Conservation (phyloP, 2,888 invertebrate species). For the Leucophenga montana region DNA sequence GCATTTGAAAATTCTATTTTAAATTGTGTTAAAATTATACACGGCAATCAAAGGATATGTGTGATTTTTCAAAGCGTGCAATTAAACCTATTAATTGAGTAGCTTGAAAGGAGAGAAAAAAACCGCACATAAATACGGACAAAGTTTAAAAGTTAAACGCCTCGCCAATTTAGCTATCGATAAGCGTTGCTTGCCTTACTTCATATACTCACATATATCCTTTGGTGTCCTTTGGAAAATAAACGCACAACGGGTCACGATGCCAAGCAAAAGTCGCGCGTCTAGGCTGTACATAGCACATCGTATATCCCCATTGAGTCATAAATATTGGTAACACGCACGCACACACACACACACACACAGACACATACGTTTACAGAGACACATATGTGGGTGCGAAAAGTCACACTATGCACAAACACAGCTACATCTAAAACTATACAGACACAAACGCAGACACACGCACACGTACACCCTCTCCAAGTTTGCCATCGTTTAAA, state of each 20-base stretch:
- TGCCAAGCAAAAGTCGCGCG: slow-evolving; percentile 16
- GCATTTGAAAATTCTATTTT: neutral
- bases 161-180: slow-evolving; percentile 56
- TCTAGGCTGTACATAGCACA: slow-evolving; percentile 23
- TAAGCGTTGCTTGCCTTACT: neutral
- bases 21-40: neutral
- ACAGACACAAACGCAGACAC: slow-evolving; percentile 18
- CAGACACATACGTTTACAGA: neutral
- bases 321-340: slow-evolving; percentile 64
- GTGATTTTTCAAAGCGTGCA: neutral
- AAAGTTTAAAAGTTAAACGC: slow-evolving; percentile 59
- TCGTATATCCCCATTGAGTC: slow-evolving; percentile 57
- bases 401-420: slow-evolving; percentile 53
- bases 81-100: neutral
- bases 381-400: slow-evolving; percentile 51
- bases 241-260: neutral
- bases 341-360: slow-evolving; percentile 23
- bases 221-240: slow-evolving; percentile 39
- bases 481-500: slow-evolving; percentile 48
- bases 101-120: neutral
- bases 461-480: neutral
- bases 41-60: neutral
- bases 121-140: slow-evolving; percentile 38
- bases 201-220: slow-evolving; percentile 20
- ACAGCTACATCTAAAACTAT: slow-evolving; percentile 26